Conservation (phyloP, 2,888 invertebrate genomes). For the Philopedon plagiatum region DNA sequence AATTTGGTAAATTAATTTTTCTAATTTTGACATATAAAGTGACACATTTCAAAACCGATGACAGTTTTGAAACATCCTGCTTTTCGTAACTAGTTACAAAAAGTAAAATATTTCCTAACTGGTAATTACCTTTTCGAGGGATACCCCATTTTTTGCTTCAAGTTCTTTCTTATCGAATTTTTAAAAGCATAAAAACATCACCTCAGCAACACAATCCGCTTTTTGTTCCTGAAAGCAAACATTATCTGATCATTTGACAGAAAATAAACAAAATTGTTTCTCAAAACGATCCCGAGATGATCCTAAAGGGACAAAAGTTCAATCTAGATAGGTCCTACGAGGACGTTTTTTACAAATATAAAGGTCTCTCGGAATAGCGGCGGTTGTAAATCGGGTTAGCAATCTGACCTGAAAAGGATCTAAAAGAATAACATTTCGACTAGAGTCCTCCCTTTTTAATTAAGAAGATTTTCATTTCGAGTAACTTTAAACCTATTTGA, state of each 20-base stretch:
- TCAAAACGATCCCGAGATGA: conserved; percentile 12
- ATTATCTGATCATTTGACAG: conserved; percentile 12
- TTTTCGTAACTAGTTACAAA: too few relatives aligned
- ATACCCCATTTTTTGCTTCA: too few relatives aligned
- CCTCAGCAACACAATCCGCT: neutral
- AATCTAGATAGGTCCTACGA: conserved; percentile 13
- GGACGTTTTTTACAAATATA: conserved; percentile 10
- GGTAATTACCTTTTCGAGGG: too few relatives aligned
- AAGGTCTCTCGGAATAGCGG: neutral
- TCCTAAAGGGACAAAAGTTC: conserved; percentile 17
- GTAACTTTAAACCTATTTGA: neutral
- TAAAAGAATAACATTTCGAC: conserved; percentile 3
- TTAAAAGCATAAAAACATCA: too few relatives aligned
- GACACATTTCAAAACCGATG: too few relatives aligned
- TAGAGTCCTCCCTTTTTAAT: neutral
- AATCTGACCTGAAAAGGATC: neutral
- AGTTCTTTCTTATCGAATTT: too few relatives aligned
- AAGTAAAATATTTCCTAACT: too few relatives aligned
- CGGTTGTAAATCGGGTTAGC: conserved; percentile 1
- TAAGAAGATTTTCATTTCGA: neutral
- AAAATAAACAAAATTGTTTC: conserved; percentile 14
- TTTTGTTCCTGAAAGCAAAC: conserved; percentile 1
- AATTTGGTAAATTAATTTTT: too few relatives aligned
- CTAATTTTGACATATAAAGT: too few relatives aligned
- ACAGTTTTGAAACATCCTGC: too few relatives aligned